These are phyloP conservation scores for Regulus satrapa DNA, from an alignment of 2,113 vertebrate genomes.

Conservation along the genomic window DNA sequence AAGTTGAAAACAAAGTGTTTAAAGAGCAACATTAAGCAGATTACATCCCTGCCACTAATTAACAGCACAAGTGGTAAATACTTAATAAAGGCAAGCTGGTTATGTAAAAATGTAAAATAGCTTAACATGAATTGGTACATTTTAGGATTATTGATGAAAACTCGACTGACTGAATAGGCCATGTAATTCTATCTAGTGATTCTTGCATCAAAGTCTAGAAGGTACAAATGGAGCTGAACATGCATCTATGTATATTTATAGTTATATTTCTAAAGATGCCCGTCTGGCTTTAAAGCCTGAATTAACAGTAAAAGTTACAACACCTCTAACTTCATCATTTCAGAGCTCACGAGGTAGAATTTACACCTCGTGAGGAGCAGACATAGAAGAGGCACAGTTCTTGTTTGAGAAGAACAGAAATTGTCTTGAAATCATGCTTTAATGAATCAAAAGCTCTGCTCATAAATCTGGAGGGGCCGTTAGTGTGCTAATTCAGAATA, in stretches of 20 bases:
- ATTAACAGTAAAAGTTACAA: not conserved
- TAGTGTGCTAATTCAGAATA: not conserved
- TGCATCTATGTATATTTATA: not conserved
- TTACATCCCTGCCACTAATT: not conserved
- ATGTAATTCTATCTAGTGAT: not conserved
- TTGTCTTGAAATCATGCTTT: not conserved
- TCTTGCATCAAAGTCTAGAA: not conserved
- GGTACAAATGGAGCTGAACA: not conserved
- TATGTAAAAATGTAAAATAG: not conserved
- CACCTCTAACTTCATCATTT: not conserved
- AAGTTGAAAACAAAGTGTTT: not conserved
- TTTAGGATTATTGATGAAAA: not conserved
- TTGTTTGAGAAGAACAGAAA: not conserved
- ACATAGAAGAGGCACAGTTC: not conserved
- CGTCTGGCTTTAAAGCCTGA: not conserved
- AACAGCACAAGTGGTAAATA: not conserved
- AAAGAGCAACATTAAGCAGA: not conserved
- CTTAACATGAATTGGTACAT: not conserved
- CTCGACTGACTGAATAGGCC: not conserved
- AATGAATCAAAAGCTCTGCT: not conserved
- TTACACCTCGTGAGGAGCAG: not conserved
- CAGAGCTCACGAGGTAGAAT: not conserved
- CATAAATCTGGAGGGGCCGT: not conserved
- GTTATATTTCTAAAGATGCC: not conserved
- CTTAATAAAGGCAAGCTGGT: not conserved